A percentile compares a stretch with the other conserved stretches of the same genome.
These are phyloP conservation scores for Microplitis deprimator DNA, from an alignment of 2,888 invertebrate genomes.

Conservation along the genomic window DNA sequence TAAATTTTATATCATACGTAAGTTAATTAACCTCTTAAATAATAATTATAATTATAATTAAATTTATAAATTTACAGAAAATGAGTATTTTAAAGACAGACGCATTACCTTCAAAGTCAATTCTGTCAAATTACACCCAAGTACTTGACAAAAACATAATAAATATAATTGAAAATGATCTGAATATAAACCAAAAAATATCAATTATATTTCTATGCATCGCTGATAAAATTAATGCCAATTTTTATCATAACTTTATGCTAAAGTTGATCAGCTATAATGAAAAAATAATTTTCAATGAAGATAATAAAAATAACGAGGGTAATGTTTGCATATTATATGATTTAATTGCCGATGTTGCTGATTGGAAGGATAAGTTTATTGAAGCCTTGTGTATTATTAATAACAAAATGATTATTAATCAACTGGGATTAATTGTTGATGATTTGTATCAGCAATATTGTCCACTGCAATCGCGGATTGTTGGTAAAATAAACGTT, in stretches of 20 bases:
- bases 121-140: neutral
- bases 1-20: neutral
- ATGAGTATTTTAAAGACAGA: conserved; percentile 17
- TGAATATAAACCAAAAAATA: conserved; percentile 25
- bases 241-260: neutral
- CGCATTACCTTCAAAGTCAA: neutral
- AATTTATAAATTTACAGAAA: neutral
- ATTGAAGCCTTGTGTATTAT: conserved; percentile 34
- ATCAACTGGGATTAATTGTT: conserved; percentile 18
- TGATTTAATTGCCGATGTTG: conserved; percentile 14
- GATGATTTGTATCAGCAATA: conserved; percentile 24
- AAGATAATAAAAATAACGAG: neutral
- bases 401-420: neutral
- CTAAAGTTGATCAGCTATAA: neutral
- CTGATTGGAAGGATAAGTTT: conserved; percentile 34
- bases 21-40: neutral
- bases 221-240: neutral
- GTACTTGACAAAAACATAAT: conserved; percentile 6
- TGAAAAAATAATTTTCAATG: neutral
- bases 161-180: conserved; percentile 17
- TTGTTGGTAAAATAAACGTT: conserved; percentile 14
- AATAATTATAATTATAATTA: neutral
- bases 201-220: conserved; percentile 28
- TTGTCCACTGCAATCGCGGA: neutral
- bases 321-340: neutral